Conservation (phyloP, 2,797 vertebrate genomes). For the Poliocrania exsul region DNA sequence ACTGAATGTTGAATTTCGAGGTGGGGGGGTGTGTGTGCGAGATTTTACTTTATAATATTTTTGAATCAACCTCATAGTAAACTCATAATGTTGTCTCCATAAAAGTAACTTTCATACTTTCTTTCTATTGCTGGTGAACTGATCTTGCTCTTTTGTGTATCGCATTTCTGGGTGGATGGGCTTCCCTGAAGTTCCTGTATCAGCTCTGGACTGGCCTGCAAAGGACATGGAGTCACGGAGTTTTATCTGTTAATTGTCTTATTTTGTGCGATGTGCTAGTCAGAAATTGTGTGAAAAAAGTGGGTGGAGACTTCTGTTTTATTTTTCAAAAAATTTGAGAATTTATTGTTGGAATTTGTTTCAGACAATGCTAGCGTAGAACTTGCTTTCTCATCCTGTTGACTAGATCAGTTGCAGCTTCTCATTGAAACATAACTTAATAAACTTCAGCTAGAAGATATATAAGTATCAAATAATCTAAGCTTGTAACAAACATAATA, state of each 20-base stretch:
- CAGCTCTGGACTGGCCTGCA: background rate
- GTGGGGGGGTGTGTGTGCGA: rapidly evolving
- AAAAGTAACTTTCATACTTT: background rate
- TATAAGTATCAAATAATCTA: background rate
- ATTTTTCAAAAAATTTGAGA: background rate
- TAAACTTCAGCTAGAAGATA: background rate
- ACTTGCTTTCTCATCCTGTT: background rate
- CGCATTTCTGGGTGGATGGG: background rate
- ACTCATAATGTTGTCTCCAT: background rate
- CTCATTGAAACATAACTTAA: background rate
- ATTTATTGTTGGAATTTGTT: background rate
- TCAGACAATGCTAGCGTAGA: background rate
- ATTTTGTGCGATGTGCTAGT: background rate
- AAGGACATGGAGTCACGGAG: rapidly evolving
- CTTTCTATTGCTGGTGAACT: background rate
- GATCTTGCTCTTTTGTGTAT: background rate
- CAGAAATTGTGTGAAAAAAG: background rate
- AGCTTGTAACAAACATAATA: background rate
- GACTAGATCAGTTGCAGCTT: background rate
- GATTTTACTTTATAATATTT: background rate
- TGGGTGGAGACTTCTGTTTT: background rate
- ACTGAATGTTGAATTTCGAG: background rate
- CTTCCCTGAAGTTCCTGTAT: background rate
- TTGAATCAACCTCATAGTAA: background rate
- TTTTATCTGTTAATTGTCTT: background rate